Evolutionary conservation across 1,140 invertebrate genomes (phyloP).

Genomic region (Dolichoris vasculosae): DNA sequence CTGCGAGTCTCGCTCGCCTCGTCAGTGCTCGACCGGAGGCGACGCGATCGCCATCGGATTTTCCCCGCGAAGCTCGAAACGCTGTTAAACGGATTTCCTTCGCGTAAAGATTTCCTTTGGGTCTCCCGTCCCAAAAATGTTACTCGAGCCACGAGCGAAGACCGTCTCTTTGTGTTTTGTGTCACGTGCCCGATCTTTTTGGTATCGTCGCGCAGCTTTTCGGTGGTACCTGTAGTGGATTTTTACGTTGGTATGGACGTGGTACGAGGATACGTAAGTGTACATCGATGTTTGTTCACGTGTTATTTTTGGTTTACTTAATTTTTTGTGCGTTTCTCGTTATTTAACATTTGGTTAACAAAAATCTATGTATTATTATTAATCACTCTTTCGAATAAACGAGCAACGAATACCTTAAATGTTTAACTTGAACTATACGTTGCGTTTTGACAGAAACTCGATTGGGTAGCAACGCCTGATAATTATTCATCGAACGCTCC

Average conservation of each 20-base stretch:
- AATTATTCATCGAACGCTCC: too few species aligned
- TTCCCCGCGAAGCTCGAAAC: background rate
- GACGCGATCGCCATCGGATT: slow-evolving; percentile 24
- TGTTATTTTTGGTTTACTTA: background rate
- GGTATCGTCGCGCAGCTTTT: background rate
- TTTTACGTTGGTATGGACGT: background rate
- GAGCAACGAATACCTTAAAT: too few species aligned
- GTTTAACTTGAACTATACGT: too few species aligned
- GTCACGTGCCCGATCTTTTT: background rate
- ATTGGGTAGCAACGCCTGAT: too few species aligned
- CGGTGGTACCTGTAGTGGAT: background rate
- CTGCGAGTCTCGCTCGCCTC: slow-evolving; percentile 5
- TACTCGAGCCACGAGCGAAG: background rate
- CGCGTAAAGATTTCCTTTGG: too few species aligned
- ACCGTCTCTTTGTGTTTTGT: too few species aligned
- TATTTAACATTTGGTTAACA: too few species aligned
- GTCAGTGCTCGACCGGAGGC: slow-evolving; percentile 47
- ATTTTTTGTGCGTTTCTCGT: background rate
- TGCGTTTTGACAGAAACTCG: too few species aligned
- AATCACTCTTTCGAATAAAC: too few species aligned
- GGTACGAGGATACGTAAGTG: background rate
- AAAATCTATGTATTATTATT: too few species aligned
- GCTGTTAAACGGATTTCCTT: background rate
- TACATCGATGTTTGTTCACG: background rate
- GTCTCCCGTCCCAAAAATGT: background rate